Conservation (phyloP, 2,113 vertebrate species). For the Oreochromis aureus region DNA sequence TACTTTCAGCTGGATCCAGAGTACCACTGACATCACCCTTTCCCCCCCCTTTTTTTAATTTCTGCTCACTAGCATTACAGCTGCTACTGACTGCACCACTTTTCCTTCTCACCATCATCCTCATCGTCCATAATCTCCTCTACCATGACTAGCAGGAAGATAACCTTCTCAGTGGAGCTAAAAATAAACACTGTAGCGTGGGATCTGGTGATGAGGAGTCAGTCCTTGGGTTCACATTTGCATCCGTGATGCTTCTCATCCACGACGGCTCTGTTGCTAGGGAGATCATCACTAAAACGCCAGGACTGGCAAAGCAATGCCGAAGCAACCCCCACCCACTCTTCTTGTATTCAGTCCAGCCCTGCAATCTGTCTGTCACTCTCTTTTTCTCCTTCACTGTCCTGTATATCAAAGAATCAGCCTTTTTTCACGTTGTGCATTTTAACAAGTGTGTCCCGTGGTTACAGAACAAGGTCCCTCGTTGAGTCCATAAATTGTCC, state of each 20-base stretch:
- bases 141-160: neutral
- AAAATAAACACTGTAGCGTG: slow-evolving; percentile 15
- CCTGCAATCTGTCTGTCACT: slow-evolving; percentile 2
- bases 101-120: neutral
- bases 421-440: neutral
- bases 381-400: neutral
- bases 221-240: slow-evolving; percentile 29
- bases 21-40: slow-evolving; percentile 66
- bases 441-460: neutral
- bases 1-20: slow-evolving; percentile 71
- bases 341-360: neutral
- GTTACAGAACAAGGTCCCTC: neutral
- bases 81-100: slow-evolving; percentile 16
- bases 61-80: slow-evolving; percentile 8
- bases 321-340: neutral
- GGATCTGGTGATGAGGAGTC: neutral
- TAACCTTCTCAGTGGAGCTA: neutral
- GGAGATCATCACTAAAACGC: slow-evolving; percentile 30
- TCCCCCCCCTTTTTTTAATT: neutral
- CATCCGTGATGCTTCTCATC: slow-evolving; percentile 33
- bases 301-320: neutral
- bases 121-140: slow-evolving; percentile 2
- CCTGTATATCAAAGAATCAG: neutral
- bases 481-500: neutral
- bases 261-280: slow-evolving; percentile 41